Conservation (phyloP, 2,113 vertebrate genomes). For the Pipa parva region DNA sequence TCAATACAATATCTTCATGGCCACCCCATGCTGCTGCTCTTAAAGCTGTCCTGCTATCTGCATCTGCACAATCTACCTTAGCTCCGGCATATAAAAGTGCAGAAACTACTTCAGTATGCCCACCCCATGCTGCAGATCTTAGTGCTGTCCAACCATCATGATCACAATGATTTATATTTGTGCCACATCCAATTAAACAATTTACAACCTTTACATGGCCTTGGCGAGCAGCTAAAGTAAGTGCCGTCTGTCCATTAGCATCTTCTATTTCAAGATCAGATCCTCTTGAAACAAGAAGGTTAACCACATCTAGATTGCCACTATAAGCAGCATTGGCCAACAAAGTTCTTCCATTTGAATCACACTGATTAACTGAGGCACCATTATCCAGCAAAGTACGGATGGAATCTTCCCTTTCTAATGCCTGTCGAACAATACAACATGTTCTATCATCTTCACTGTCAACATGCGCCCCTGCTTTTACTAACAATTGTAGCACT, state of each 20-base stretch:
- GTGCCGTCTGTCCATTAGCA: conserved; percentile 85
- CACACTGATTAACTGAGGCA: conserved; percentile 87
- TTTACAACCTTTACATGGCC: conserved; percentile 97
- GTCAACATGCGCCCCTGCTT: conserved; percentile 91
- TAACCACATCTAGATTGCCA: conserved; percentile 91
- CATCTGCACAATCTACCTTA: conserved; percentile 92
- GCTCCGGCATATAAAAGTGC: conserved; percentile 91
- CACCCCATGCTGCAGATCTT: conserved; percentile 92
- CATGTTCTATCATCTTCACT: conserved; percentile 86
- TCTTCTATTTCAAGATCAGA: conserved; percentile 90
- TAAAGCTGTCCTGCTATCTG: conserved; percentile 87
- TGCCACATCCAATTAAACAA: conserved; percentile 88
- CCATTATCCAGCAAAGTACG: conserved; percentile 89
- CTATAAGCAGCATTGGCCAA: conserved; percentile 89
- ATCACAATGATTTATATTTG: conserved; percentile 92
- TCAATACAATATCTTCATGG: conserved; percentile 93
- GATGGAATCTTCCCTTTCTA: conserved; percentile 93
- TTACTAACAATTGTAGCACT: conserved; percentile 88
- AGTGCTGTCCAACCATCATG: conserved; percentile 94
- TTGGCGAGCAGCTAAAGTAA: conserved; percentile 90
- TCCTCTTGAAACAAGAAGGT: conserved; percentile 83
- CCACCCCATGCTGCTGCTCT: conserved; percentile 95
- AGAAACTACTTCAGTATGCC: conserved; percentile 93
- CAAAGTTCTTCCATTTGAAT: conserved; percentile 84
- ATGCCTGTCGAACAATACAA: conserved; percentile 87